Percentiles rank a stretch among this genome's conserved stretches.
Evolutionary conservation across 2,888 invertebrate species (phyloP).

Genomic region (Acronicta aceris): DNA sequence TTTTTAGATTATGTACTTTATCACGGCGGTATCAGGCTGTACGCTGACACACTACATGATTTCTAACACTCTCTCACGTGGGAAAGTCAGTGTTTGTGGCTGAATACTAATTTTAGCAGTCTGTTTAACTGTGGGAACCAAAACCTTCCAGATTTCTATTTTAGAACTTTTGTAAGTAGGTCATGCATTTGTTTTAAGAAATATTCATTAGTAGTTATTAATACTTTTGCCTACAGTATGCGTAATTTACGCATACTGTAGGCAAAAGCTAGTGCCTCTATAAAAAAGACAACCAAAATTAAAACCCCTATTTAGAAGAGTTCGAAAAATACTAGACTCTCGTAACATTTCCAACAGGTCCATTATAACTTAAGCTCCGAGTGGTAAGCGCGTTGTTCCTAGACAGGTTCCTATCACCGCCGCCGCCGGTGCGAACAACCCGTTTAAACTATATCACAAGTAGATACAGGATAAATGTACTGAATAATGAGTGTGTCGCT

Average conservation of each 20-base stretch:
- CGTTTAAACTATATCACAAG: slow-evolving; percentile 64
- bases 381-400: slow-evolving; percentile 28
- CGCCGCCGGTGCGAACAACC: slow-evolving; percentile 44
- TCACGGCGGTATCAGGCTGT: not conserved
- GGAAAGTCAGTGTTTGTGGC: slow-evolving; percentile 46
- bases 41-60: slow-evolving; percentile 35
- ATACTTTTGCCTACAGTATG: no score
- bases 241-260: no score
- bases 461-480: slow-evolving; percentile 66
- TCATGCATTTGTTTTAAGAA: not conserved
- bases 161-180: slow-evolving; percentile 30
- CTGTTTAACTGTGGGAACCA: slow-evolving; percentile 38
- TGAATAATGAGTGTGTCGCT: slow-evolving; percentile 64
- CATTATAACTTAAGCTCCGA: slow-evolving; percentile 21
- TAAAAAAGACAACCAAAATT: slow-evolving; percentile 2
- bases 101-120: slow-evolving; percentile 45
- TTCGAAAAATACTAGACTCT: not conserved
- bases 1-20: not conserved
- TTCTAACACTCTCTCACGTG: slow-evolving; percentile 44
- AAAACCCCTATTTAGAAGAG: slow-evolving; percentile 8
- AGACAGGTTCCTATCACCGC: slow-evolving; percentile 53
- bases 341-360: not conserved
- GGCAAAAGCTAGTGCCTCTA: not conserved
- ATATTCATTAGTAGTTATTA: no score
- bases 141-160: slow-evolving; percentile 32